Percentiles rank a stretch among this genome's conserved stretches.
Conservation (phyloP, 2,888 invertebrate genomes). For the Embidobia sp. region DNA sequence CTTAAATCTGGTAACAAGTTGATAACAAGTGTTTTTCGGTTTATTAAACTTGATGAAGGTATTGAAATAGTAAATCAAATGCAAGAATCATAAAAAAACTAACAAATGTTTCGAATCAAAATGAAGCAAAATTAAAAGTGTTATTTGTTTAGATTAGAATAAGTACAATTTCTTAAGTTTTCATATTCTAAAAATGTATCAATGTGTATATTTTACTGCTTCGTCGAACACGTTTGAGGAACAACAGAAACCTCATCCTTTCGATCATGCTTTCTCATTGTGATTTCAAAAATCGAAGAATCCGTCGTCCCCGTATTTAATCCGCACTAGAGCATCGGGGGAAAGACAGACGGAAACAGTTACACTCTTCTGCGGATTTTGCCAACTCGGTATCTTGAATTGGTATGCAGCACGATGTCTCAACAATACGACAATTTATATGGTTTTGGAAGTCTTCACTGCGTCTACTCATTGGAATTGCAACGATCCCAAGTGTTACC, state of each 20-base stretch:
- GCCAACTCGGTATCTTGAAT: conserved; percentile 72
- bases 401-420: conserved; percentile 75
- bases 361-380: conserved; percentile 70
- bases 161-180: too few species aligned
- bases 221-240: too few species aligned
- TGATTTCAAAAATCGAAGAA: conserved; percentile 52
- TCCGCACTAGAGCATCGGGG: conserved; percentile 54
- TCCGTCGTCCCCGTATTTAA: conserved; percentile 46
- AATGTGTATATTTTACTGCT: too few species aligned
- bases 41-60: too few species aligned
- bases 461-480: conserved; percentile 75
- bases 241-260: conserved; percentile 6
- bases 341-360: conserved; percentile 65
- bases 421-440: conserved; percentile 80
- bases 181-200: too few species aligned
- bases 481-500: conserved; percentile 76
- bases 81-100: too few species aligned
- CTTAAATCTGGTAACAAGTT: too few species aligned
- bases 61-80: too few species aligned
- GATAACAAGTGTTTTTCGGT: too few species aligned
- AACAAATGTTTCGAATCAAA: too few species aligned
- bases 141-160: too few species aligned
- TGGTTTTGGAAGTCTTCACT: conserved; percentile 78
- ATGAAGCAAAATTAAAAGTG: too few species aligned
- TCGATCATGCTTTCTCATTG: conserved; percentile 37